A percentile compares a stretch with the other conserved stretches of the same genome.
These are phyloP conservation scores for Pycnomerus fuliginosus DNA, from an alignment of 2,888 invertebrate genomes.

Conservation along the genomic window DNA sequence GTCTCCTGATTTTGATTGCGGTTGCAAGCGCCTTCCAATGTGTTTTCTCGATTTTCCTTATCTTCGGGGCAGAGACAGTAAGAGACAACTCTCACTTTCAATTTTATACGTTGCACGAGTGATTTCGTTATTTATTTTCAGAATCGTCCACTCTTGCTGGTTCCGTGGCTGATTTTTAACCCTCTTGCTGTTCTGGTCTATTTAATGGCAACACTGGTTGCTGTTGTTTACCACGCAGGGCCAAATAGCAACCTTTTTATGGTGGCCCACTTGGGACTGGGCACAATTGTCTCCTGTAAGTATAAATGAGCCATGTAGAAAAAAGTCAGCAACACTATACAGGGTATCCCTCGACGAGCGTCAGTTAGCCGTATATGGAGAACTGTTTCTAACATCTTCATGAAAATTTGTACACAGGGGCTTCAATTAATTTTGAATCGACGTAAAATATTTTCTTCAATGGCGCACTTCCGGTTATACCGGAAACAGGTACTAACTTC, in stretches of 20 bases:
- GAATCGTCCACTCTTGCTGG: slow-evolving; percentile 46
- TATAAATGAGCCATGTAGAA: too few species aligned
- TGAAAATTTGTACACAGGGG: too few species aligned
- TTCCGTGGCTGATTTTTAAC: slow-evolving; percentile 47
- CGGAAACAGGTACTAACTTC: too few species aligned
- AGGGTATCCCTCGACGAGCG: too few species aligned
- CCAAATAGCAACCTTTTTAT: slow-evolving; percentile 41
- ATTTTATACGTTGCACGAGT: neutral
- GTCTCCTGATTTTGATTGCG: slow-evolving; percentile 43
- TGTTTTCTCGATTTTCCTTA: slow-evolving; percentile 46
- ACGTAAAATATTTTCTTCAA: too few species aligned
- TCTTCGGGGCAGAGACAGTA: slow-evolving; percentile 50
- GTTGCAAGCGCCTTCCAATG: slow-evolving; percentile 44
- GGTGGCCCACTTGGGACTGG: slow-evolving; percentile 42
- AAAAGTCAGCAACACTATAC: too few species aligned
- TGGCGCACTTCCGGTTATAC: too few species aligned
- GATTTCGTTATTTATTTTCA: slow-evolving; percentile 32
- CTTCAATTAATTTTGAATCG: too few species aligned
- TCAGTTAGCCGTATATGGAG: too few species aligned
- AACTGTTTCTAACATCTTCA: too few species aligned
- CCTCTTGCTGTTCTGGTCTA: slow-evolving; percentile 42
- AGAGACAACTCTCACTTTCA: too few species aligned
- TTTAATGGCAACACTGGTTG: slow-evolving; percentile 41
- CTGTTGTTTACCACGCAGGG: slow-evolving; percentile 42
- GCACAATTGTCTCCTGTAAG: slow-evolving; percentile 41